These are phyloP conservation scores for Capromys pilorides DNA, from an alignment of 2,797 vertebrate genomes.

Conservation along the genomic window DNA sequence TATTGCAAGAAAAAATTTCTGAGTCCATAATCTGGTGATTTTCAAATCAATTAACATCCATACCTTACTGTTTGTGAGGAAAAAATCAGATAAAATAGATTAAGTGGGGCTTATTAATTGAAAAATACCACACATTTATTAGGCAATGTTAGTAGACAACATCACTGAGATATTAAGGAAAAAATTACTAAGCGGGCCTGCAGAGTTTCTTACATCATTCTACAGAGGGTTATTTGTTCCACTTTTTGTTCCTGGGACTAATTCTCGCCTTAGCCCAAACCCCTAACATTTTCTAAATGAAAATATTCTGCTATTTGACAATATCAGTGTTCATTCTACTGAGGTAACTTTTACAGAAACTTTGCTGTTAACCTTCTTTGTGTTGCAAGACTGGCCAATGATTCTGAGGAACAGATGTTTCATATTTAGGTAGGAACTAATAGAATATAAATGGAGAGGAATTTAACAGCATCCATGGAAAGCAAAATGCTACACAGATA, in stretches of 20 bases:
- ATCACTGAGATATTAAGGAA: background rate
- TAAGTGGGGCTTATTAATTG: background rate
- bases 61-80: background rate
- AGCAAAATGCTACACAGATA: background rate
- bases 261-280: background rate
- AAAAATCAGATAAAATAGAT: background rate
- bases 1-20: background rate
- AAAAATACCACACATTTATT: background rate
- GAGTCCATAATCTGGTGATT: background rate
- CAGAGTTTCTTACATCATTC: background rate
- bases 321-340: background rate
- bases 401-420: background rate
- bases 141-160: background rate
- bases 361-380: background rate
- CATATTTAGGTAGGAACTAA: background rate
- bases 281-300: background rate
- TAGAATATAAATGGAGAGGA: background rate
- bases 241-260: background rate
- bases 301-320: constrained; percentile 16
- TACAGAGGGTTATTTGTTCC: background rate
- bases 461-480: background rate
- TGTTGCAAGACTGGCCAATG: background rate
- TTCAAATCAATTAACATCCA: background rate
- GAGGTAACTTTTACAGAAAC: background rate
- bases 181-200: background rate